Base-by-base conservation (phyloP, 2,113 vertebrate genomes). In the Ammodytes marinus region DNA sequence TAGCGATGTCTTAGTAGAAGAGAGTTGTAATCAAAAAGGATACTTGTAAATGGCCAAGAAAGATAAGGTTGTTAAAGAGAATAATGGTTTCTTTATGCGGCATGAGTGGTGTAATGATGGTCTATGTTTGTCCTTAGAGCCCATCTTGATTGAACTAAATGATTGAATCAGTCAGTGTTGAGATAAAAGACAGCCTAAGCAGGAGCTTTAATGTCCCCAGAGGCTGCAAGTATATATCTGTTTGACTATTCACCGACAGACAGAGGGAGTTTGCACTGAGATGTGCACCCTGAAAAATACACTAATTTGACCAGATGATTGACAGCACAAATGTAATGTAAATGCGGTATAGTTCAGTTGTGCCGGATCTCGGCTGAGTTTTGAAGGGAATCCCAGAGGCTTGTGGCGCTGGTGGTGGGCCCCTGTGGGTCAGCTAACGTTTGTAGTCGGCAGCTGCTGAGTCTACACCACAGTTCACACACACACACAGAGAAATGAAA, bases 1-100 rank as follows among this genome's bases (percentile, higher is more conserved):
- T 80, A 65, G 59, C 4, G 61, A 88, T 14, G 81, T 46, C 19
- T 60, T 5, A 17, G 58, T 6, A 35, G 27, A 57, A 71, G 68
- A 74, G 64, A 37, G 57, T 53, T 69, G 57, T 83, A 81, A 77
- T 83, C 71, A 65, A 79, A 85, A 65, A 61, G 59, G 67, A 43
- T 82, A 59, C 46, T 64, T 69, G 61, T 75, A 39, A 39, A 89
- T 60, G 52, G 37, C 46, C 59, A 10, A 66, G 67, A 71, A 43
- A 59, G 72, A 86, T 77, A 27, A 42, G 43, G 13, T 64, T 64
- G 67, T 79, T 85, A 73, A 35, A 53, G 12, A 43, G 60, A 72
- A 67, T 58, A 84, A 61, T 64, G 45, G 58, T 57, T 71, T 55
- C 50, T 75, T 66, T 55, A 77, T 80, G 80, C 49, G 6, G 50